Percentiles rank a stretch among this genome's conserved stretches.
Evolutionary conservation across 2,888 invertebrate species (phyloP).

Genomic region (Odontocolon sp.): DNA sequence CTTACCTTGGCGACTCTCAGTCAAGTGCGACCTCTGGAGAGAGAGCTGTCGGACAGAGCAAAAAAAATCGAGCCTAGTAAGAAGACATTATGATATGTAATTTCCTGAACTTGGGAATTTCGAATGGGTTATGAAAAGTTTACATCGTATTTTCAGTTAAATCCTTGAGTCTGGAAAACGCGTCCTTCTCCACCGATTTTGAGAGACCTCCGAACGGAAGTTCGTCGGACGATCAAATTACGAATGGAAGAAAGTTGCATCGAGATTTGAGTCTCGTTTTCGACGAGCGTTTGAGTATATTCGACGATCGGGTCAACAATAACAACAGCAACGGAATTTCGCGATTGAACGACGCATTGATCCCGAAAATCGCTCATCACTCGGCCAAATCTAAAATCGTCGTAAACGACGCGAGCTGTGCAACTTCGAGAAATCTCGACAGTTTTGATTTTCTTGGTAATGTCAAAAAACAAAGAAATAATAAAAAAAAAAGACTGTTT

Average conservation of each 20-base stretch:
- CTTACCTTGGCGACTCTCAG: constrained; percentile 69
- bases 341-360: constrained; percentile 55
- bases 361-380: constrained; percentile 59
- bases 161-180: constrained; percentile 44
- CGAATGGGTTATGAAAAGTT: not conserved
- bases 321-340: constrained; percentile 47
- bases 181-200: constrained; percentile 45
- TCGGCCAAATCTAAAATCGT: constrained; percentile 63
- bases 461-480: not conserved
- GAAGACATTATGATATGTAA: not conserved
- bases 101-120: not conserved
- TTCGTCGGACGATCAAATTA: constrained; percentile 38
- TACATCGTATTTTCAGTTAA: constrained; percentile 37
- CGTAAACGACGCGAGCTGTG: constrained; percentile 49
- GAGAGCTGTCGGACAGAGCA: constrained; percentile 57
- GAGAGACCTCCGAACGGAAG: constrained; percentile 52
- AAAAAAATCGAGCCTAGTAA: constrained; percentile 65
- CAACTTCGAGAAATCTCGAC: constrained; percentile 51
- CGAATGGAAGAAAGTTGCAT: constrained; percentile 54
- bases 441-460: constrained; percentile 57
- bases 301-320: constrained; percentile 61
- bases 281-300: constrained; percentile 47
- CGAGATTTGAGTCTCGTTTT: constrained; percentile 34
- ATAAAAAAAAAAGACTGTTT: not conserved
- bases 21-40: constrained; percentile 68